Evolutionary conservation across 2,888 invertebrate genomes (phyloP), one percentile per base, ranked within the genome.

Genomic region (Acrocyrtus sp.): DNA sequence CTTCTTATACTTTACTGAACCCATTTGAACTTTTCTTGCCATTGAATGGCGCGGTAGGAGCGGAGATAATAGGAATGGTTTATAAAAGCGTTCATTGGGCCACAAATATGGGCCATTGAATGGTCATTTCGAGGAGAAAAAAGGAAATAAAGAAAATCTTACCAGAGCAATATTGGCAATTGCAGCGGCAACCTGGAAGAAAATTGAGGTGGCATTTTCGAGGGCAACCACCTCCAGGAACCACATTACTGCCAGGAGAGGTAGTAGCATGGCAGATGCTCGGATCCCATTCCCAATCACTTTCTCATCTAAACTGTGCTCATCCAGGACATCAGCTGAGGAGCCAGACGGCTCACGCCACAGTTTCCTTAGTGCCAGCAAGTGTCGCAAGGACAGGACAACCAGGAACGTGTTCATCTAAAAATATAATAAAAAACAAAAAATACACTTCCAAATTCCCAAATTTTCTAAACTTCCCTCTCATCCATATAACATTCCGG

Each of bases 231-330:
- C 91, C 0, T 90, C 90, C 84, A 91, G 88, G 79, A 91, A 91
- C 92, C 92, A 92, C 80, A 90, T 89, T 21, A 91, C 88, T 12
- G 90, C 89, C 81, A 90, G 90, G 76, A 89, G 87, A 17, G 91
- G 91, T 82, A 91, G 89, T 80, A 91, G 83, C n/a, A 89, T 87
- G 48, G 91, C 87, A 54, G 90, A 88, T 2, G 90, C 90, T 88
- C 58, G 86, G 60, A 81, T 81, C 34, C 81, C 78, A 60, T 69
- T 82, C 78, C 77, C 83, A 74, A 47, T 79, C 60, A 81, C 81
- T 48, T 79, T 76, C 43, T 82, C 82, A 45, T 82, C 82, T 68
- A 80, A 80, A 51, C 72, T 74, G 61, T 72, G 78, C 60, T 75
- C 78, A 67, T 76, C 79, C 58, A 75, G 69, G 63, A 68, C 76